These are phyloP conservation scores for Syritta pipiens DNA, from an alignment of 2,888 invertebrate genomes.

Conservation along the genomic window DNA sequence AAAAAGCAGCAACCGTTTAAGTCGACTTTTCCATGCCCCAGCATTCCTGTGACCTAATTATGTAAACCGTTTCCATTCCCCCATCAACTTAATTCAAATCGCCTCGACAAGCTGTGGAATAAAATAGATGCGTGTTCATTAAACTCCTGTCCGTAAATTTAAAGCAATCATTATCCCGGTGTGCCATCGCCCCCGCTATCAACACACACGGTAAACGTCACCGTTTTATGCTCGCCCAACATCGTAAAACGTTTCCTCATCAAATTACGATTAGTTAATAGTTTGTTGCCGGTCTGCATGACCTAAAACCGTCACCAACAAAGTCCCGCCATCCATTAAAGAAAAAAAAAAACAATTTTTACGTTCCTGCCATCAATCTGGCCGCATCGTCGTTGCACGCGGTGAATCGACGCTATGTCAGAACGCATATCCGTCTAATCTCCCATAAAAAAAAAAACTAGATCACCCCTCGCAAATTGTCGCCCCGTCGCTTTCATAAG, in stretches of 20 bases:
- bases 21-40: too few species aligned
- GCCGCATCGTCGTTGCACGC: not conserved
- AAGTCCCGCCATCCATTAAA: conserved; percentile 7
- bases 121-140: too few species aligned
- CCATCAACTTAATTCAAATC: too few species aligned
- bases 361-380: conserved; percentile 17
- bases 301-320: conserved; percentile 1
- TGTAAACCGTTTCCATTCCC: too few species aligned
- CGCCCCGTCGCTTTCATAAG: conserved; percentile 26
- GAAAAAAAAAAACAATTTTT: not conserved
- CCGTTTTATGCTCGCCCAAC: not conserved
- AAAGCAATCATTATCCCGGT: too few species aligned
- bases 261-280: not conserved
- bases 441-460: conserved; percentile 22
- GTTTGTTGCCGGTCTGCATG: not conserved
- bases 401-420: too few species aligned
- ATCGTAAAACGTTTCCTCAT: conserved; percentile 1
- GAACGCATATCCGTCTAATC: conserved; percentile 18
- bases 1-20: too few species aligned
- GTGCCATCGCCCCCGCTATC: too few species aligned
- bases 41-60: too few species aligned
- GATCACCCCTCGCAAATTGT: conserved; percentile 34
- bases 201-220: too few species aligned
- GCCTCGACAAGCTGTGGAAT: too few species aligned
- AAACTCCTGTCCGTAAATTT: too few species aligned